Percentiles rank a stretch among this genome's conserved stretches.
phyloP scores from a whole-genome alignment of 2,888 invertebrate species.

The Xiphydria camelus region DNA sequence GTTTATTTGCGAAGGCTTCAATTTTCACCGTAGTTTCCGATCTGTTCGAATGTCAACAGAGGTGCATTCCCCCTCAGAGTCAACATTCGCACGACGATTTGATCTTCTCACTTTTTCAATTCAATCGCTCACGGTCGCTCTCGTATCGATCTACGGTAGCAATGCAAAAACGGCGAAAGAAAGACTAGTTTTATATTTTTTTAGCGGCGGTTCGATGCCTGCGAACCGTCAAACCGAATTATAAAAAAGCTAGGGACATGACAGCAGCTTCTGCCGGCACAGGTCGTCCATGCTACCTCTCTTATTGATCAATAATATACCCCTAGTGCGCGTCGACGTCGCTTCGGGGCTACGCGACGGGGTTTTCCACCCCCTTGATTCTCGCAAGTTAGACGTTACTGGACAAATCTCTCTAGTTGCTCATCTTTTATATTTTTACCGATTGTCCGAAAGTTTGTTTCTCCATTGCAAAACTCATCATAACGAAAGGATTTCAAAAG shows the following conservation, averaged over 20 bases:
- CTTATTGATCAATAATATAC: conserved; percentile 56
- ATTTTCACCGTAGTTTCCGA: conserved; percentile 8
- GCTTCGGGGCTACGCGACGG: conserved; percentile 22
- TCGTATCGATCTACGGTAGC: conserved; percentile 3
- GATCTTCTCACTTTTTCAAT: too few relatives aligned
- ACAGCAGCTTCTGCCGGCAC: conserved; percentile 53
- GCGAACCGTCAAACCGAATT: too few relatives aligned
- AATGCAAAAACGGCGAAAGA: too few relatives aligned
- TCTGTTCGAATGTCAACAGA: conserved; percentile 20
- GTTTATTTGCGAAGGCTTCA: conserved; percentile 13
- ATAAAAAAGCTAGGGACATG: conserved; percentile 48
- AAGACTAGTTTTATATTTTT: too few relatives aligned
- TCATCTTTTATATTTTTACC: too few relatives aligned
- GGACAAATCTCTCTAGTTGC: too few relatives aligned
- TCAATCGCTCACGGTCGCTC: conserved; percentile 9
- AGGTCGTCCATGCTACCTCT: conserved; percentile 48
- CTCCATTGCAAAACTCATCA: too few relatives aligned
- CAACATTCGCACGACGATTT: conserved; percentile 17
- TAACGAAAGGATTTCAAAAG: too few relatives aligned
- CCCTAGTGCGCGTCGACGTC: conserved; percentile 45
- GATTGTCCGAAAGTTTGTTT: too few relatives aligned
- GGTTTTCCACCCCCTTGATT: too few relatives aligned
- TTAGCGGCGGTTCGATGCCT: too few relatives aligned
- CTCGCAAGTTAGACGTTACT: too few relatives aligned
- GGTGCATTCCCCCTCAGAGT: conserved; percentile 16